phyloP scores from a whole-genome alignment of 2,113 vertebrate species.

The Eulemur rufifrons region DNA sequence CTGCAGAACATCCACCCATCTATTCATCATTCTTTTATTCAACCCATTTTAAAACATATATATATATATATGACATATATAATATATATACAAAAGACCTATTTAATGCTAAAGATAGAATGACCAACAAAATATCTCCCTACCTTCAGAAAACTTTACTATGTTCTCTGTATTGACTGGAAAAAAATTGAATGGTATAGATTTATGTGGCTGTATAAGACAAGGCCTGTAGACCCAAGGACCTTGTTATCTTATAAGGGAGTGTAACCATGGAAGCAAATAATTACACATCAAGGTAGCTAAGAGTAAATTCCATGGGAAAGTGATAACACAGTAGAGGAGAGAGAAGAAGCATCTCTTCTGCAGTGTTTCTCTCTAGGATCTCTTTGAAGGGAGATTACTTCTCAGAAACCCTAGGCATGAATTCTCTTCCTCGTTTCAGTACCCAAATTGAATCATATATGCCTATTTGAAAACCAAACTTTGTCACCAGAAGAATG shows the following conservation, averaged over 20 bases:
- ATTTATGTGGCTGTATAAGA: background rate
- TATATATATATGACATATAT: background rate
- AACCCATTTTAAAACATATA: background rate
- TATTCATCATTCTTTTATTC: conserved; percentile 41
- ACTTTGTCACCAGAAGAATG: background rate
- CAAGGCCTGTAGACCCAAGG: background rate
- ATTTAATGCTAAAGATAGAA: background rate
- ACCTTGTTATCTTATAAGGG: background rate
- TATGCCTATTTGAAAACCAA: background rate
- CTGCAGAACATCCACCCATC: conserved; percentile 49
- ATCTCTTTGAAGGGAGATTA: background rate
- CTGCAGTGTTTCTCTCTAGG: background rate
- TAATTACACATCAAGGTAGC: background rate
- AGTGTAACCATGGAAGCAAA: background rate
- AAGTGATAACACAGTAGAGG: background rate
- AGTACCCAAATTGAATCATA: background rate
- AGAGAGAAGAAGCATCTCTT: background rate
- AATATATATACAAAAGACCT: background rate
- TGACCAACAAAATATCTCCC: background rate
- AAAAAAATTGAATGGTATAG: background rate
- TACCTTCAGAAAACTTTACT: background rate
- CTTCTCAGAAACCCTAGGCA: background rate
- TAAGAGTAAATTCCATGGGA: background rate
- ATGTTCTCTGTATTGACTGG: background rate
- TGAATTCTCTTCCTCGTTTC: background rate